Percentiles rank a stretch among this genome's conserved stretches.
Conservation (phyloP, 1,140 invertebrate species). For the Helicoverpa zea region DNA sequence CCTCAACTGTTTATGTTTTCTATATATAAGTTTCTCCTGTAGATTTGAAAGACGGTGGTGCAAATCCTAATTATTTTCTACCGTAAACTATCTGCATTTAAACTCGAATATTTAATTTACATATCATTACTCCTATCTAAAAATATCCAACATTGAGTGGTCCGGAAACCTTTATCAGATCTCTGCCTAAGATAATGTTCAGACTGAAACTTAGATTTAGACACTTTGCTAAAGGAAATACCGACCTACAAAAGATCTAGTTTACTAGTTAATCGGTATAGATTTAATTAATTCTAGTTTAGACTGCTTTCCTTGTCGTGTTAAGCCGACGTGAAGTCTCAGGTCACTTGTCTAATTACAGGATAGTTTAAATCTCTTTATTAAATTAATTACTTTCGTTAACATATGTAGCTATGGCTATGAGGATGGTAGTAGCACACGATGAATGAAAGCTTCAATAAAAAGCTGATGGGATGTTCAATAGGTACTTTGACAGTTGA, state of each 20-base stretch:
- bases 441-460: background rate
- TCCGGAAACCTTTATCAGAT: slow-evolving; percentile 1
- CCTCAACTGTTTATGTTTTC: too few species aligned
- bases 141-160: too few species aligned
- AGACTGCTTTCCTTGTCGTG: background rate
- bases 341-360: slow-evolving; percentile 17
- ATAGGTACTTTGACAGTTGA: slow-evolving; percentile 10
- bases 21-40: too few species aligned
- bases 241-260: slow-evolving; percentile 5
- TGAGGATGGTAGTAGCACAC: background rate
- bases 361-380: background rate
- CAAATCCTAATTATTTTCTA: too few species aligned
- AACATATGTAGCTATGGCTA: background rate
- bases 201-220: background rate
- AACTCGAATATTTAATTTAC: too few species aligned
- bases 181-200: background rate
- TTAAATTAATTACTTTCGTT: background rate
- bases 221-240: slow-evolving; percentile 23
- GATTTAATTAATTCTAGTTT: slow-evolving; percentile 5
- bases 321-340: slow-evolving; percentile 4
- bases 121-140: too few species aligned
- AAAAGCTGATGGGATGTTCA: slow-evolving; percentile 4
- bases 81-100: too few species aligned
- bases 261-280: background rate
- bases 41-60: too few species aligned